These are phyloP conservation scores for Gallinago paraguaiae DNA, from an alignment of 2,113 vertebrate species.

Conservation along the genomic window DNA sequence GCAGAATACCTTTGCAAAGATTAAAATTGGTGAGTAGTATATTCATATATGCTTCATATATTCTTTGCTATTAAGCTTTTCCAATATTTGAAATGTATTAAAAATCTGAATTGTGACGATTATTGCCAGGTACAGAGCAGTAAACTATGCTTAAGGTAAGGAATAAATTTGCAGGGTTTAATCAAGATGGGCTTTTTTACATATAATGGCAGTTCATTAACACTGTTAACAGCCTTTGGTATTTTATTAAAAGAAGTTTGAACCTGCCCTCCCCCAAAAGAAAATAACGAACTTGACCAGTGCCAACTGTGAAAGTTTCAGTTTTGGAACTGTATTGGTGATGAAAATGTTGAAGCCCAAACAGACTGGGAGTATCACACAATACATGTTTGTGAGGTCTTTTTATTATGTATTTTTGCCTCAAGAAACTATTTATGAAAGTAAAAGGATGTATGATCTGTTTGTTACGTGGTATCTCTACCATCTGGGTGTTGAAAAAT, in stretches of 20 bases:
- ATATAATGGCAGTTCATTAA: neutral
- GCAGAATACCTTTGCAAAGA: slow-evolving; percentile 90
- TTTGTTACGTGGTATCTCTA: neutral
- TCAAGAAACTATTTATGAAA: neutral
- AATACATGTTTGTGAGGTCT: neutral
- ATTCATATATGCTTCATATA: slow-evolving; percentile 28
- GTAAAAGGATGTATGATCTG: neutral
- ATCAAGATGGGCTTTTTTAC: neutral
- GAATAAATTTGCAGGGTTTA: neutral
- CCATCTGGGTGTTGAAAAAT: neutral
- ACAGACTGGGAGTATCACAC: neutral
- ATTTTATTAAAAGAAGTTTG: neutral
- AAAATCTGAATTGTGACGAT: neutral
- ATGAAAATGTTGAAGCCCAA: neutral
- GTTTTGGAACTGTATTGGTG: neutral
- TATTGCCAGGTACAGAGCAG: neutral
- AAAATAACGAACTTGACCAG: neutral
- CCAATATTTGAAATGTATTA: neutral
- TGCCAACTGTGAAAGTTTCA: neutral
- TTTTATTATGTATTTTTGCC: neutral
- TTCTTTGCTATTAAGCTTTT: slow-evolving; percentile 28
- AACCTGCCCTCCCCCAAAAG: neutral
- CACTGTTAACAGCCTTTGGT: neutral
- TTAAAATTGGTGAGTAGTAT: slow-evolving; percentile 90
- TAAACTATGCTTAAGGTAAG: neutral